phyloP scores from a whole-genome alignment of 1,140 invertebrate species.

The Medauroidea extradentata region DNA sequence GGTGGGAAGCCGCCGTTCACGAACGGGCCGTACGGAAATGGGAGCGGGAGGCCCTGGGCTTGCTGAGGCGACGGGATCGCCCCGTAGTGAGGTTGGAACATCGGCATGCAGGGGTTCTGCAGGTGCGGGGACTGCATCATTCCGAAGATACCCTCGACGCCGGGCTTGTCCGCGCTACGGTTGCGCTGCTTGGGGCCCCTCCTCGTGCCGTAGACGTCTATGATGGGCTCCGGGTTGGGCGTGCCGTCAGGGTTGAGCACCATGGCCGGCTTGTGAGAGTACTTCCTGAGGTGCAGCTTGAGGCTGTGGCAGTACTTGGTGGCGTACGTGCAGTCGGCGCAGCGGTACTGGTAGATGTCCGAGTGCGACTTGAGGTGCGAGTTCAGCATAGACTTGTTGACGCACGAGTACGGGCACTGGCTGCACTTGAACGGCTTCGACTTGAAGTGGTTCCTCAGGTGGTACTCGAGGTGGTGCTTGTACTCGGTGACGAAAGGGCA shows the following conservation, averaged over 20 bases:
- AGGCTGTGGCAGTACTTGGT: conserved; percentile 98
- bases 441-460: conserved; percentile 90
- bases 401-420: conserved; percentile 89
- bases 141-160: no score
- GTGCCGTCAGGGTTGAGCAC: conserved; percentile 84
- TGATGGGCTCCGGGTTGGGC: conserved; percentile 78
- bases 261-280: conserved; percentile 73
- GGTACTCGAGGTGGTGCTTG: conserved; percentile 98
- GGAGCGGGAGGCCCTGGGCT: conserved; percentile 12
- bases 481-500: conserved; percentile 98
- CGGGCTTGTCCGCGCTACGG: conserved; percentile 15
- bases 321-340: conserved; percentile 91
- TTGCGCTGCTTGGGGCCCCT: conserved; percentile 74
- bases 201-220: conserved; percentile 85
- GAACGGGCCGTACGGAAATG: conserved; percentile 26
- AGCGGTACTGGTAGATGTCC: conserved; percentile 93
- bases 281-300: conserved; percentile 93
- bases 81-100: conserved; percentile 21
- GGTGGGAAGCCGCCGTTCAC: conserved; percentile 14
- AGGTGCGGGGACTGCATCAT: conserved; percentile 1
- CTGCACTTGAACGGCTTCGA: conserved; percentile 96
- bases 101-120: conserved; percentile 16
- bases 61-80: conserved; percentile 19
- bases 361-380: conserved; percentile 98
- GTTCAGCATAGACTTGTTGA: conserved; percentile 99